These are phyloP conservation scores for Craseonycteris thonglongyai DNA, from an alignment of 2,113 vertebrate species.

Conservation along the genomic window DNA sequence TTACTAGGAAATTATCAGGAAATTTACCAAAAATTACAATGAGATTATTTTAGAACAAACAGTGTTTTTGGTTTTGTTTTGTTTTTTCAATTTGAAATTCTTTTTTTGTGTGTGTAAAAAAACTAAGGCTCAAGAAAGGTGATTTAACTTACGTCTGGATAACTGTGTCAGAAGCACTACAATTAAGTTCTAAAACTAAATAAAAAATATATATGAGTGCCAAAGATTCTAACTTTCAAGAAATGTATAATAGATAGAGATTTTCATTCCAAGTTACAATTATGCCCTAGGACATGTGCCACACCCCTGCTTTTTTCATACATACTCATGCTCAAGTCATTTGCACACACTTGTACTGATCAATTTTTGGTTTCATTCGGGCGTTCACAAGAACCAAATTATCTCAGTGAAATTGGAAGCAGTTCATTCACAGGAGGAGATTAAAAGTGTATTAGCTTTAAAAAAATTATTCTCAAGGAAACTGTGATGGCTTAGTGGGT, in stretches of 20 bases:
- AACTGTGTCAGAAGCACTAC: neutral
- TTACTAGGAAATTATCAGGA: no score
- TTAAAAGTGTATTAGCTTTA: neutral
- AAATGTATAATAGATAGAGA: neutral
- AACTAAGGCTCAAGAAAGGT: neutral
- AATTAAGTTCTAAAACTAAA: neutral
- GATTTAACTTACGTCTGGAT: neutral
- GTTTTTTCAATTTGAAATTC: neutral
- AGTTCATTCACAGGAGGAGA: neutral
- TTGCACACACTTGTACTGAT: fast-evolving
- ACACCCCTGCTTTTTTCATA: neutral
- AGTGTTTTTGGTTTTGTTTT: neutral
- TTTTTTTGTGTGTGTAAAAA: neutral
- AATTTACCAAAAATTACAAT: neutral
- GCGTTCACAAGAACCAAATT: neutral
- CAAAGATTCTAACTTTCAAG: neutral
- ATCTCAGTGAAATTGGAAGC: neutral
- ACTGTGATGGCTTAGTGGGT: no score
- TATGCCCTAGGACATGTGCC: neutral
- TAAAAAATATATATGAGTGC: neutral
- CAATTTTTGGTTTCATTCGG: neutral
- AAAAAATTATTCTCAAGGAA: neutral
- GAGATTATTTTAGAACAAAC: neutral
- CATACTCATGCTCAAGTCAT: neutral
- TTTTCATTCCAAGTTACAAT: neutral